Evolutionary conservation across 2,888 invertebrate species (phyloP).

Genomic region (Merodon equestris): DNA sequence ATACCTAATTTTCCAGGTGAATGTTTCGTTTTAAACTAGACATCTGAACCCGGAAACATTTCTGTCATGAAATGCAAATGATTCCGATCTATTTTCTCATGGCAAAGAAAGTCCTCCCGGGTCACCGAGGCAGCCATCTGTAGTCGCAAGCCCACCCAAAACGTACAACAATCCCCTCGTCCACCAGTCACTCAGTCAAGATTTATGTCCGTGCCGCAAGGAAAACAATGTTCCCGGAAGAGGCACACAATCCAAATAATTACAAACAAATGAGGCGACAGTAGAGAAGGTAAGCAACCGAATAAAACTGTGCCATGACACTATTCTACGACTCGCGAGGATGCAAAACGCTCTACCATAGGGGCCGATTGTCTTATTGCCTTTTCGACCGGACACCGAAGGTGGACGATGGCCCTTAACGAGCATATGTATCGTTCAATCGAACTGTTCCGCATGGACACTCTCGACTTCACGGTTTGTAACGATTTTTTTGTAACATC

Average conservation of each 20-base stretch:
- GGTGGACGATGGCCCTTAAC: constrained; percentile 31
- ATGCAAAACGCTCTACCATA: constrained; percentile 35
- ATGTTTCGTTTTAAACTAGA: too few relatives aligned
- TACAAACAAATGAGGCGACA: constrained; percentile 48
- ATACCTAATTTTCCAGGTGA: too few relatives aligned
- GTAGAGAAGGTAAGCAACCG: constrained; percentile 4
- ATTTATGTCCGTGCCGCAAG: constrained; percentile 36
- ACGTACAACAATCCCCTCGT: constrained; percentile 45
- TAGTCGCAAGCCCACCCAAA: too few relatives aligned
- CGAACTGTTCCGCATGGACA: constrained; percentile 54
- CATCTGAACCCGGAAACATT: too few relatives aligned
- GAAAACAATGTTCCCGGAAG: constrained; percentile 6
- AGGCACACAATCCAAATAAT: constrained; percentile 18
- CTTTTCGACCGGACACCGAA: constrained; percentile 42
- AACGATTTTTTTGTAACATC: constrained; percentile 23
- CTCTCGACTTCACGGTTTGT: constrained; percentile 32
- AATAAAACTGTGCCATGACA: constrained; percentile 7
- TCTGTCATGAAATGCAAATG: too few relatives aligned
- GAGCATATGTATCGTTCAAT: constrained; percentile 30
- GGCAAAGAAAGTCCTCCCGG: too few relatives aligned
- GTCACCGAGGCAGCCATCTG: too few relatives aligned
- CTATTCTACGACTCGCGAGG: constrained; percentile 17
- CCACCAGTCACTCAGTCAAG: constrained; percentile 11
- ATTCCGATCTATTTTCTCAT: too few relatives aligned
- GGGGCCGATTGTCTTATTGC: not conserved